Base-by-base conservation (phyloP, 2,797 vertebrate genomes). In the Phataginus tetradactyla region DNA sequence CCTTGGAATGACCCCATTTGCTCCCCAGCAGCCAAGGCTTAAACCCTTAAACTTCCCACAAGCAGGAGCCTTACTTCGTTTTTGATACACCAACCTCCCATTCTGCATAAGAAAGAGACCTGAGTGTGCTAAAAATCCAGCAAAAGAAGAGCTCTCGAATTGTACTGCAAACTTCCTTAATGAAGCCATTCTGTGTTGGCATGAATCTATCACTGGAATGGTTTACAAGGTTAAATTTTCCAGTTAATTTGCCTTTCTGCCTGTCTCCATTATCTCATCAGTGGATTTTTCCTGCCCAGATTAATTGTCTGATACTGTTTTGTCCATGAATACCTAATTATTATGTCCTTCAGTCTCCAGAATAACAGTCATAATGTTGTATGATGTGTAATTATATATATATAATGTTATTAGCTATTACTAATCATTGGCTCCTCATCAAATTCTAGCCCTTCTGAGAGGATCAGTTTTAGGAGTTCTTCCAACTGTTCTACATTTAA, bases 221-320 rank as follows among this genome's bases (percentile, higher is more conserved):
- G 63, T 37, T 79, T 63, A 57, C 25, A 37, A 53, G 55, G 37
- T 88, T 85, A 84, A 23, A 96, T 85, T 88, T 88, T 94, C 45
- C 42, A 90, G 45, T 88, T 81, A 79, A 83, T 92, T 68, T 92
- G 20, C 14, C 45, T 84, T 92, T 80, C 39, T 80, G 17, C n/a
- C 53, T 42, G 83, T 93, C 86, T 96, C 39, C 61, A 77, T 71
- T 80, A 63, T 18, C n/a, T 94, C 64, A 64, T 92, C 49, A 87
- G 15, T 87, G 85, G 27, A 37, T 90, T 17, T 79, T 93, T 95
- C 55, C 17, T 39, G 23, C 63, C 25, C 21, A 91, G 53, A 63
- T 49, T 59, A n/a, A 80, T 64, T 88, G 12, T 69, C 32, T 74
- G 63, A 42, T 74, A 74, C 5, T 53, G 12, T 94, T 94, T 79